Percentiles rank a stretch among this genome's conserved stretches.
Conservation (phyloP, 2,797 vertebrate genomes). For the Chloroceryle amazona region DNA sequence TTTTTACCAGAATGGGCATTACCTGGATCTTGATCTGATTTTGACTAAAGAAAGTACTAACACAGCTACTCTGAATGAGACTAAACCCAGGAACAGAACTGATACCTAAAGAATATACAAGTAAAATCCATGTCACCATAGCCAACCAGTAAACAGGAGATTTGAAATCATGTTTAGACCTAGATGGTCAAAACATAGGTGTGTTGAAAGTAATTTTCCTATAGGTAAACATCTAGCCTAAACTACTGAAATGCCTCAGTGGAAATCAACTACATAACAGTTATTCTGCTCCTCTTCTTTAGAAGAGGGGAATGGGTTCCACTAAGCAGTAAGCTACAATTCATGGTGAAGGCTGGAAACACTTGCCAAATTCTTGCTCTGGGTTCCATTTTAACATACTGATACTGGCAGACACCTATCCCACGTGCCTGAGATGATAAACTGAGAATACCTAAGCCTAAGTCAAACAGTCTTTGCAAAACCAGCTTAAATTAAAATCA, state of each 20-base stretch:
- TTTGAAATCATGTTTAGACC: neutral
- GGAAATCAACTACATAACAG: neutral
- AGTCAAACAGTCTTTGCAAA: neutral
- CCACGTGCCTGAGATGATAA: neutral
- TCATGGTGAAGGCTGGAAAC: neutral
- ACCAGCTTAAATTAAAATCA: neutral
- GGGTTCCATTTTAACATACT: neutral
- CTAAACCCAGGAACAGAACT: neutral
- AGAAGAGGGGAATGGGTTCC: neutral
- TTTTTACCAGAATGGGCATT: neutral
- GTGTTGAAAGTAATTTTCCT: neutral
- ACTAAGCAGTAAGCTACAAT: neutral
- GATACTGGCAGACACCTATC: neutral
- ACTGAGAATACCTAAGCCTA: neutral
- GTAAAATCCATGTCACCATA: neutral
- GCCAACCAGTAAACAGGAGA: rapidly evolving
- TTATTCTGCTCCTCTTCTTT: neutral
- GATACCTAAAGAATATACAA: neutral
- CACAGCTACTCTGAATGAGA: neutral
- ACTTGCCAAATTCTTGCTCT: neutral
- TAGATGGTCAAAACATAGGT: neutral
- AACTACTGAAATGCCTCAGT: neutral
- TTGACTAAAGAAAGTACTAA: neutral
- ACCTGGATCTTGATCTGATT: neutral
- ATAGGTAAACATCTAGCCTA: neutral